Percentiles rank a stretch among this genome's conserved stretches.
phyloP scores from a whole-genome alignment of 2,797 vertebrate species.

The Pseudochaenichthys georgianus region DNA sequence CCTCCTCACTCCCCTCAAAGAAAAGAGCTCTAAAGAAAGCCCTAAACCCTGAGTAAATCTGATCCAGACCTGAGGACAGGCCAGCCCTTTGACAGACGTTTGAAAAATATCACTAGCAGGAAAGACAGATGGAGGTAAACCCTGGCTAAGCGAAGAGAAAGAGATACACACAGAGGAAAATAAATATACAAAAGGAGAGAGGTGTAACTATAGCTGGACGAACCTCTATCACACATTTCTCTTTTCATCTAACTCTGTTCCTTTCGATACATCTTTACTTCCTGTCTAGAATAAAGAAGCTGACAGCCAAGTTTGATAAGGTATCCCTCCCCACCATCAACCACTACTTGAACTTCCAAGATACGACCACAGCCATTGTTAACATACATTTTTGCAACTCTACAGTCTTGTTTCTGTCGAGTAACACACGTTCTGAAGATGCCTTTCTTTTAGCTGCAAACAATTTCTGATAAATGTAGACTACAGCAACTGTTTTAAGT shows the following conservation, averaged over 20 bases:
- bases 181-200: slow-evolving; percentile 33
- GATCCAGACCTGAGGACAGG: slow-evolving; percentile 52
- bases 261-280: slow-evolving; percentile 16
- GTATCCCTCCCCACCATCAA: slow-evolving; percentile 34
- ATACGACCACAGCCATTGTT: slow-evolving; percentile 12
- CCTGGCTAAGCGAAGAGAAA: slow-evolving; percentile 33
- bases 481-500: neutral
- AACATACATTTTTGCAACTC: slow-evolving; percentile 14
- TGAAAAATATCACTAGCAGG: slow-evolving; percentile 52
- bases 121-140: slow-evolving; percentile 46
- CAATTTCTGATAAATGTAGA: slow-evolving; percentile 25
- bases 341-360: slow-evolving; percentile 43
- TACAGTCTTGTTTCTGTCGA: slow-evolving; percentile 11
- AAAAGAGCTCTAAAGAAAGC: slow-evolving; percentile 44
- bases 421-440: neutral
- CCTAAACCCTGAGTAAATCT: slow-evolving; percentile 48
- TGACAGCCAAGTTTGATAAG: slow-evolving; percentile 10
- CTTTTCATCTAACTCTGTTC: slow-evolving; percentile 6
- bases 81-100: slow-evolving; percentile 53
- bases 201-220: slow-evolving; percentile 26
- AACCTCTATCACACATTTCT: slow-evolving; percentile 6
- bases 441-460: neutral
- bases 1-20: slow-evolving; percentile 32
- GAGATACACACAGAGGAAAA: slow-evolving; percentile 4
- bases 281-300: slow-evolving; percentile 4